phyloP scores from a whole-genome alignment of 2,113 vertebrate species.

The Anhinga anhinga region DNA sequence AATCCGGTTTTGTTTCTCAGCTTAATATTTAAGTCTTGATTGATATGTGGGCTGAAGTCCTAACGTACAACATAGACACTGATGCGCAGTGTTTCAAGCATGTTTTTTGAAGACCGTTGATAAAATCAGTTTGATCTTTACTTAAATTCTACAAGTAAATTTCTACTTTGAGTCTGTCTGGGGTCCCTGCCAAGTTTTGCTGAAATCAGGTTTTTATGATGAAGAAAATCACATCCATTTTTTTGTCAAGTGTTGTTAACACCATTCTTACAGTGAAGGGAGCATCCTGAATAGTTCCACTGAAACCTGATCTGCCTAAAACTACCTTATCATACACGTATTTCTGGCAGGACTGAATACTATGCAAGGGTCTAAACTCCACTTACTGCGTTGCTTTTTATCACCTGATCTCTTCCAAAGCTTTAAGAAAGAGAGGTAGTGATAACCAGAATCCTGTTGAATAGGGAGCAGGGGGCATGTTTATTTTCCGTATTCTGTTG shows the following conservation, averaged over 20 bases:
- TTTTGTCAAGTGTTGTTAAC: neutral
- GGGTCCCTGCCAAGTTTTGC: neutral
- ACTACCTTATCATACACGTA: neutral
- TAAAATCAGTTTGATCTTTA: neutral
- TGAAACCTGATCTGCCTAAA: neutral
- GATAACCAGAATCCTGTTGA: neutral
- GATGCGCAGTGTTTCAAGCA: neutral
- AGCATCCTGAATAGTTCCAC: neutral
- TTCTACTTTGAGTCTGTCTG: neutral
- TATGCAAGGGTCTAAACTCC: neutral
- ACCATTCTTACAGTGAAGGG: neutral
- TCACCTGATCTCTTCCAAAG: neutral
- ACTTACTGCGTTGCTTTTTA: neutral
- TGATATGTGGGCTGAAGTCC: neutral
- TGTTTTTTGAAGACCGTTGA: neutral
- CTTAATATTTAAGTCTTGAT: neutral
- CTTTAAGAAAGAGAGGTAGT: neutral
- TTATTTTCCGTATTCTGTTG: slow-evolving; percentile 4
- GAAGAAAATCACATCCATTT: neutral
- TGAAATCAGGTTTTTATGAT: neutral
- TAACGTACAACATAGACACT: neutral
- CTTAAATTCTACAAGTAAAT: neutral
- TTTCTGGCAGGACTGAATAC: neutral
- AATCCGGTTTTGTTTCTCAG: neutral
- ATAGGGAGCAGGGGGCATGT: neutral